Evolutionary conservation across 2,797 vertebrate genomes (phyloP), one percentile per base, ranked within the genome.

Genomic region (Chelidonichthys spinosus): DNA sequence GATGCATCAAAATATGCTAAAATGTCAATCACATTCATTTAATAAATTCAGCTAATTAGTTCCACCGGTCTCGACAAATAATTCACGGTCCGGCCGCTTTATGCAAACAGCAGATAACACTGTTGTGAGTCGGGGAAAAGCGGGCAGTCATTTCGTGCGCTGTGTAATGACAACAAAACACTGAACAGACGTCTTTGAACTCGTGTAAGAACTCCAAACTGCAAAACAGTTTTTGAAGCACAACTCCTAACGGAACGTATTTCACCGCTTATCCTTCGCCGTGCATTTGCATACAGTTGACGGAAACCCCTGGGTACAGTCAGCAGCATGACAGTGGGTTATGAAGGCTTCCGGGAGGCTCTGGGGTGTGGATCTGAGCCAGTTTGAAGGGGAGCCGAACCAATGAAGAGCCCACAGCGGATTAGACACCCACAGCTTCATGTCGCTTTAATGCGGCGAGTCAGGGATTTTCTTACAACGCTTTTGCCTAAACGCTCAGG

Each of bases 401-500:
- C 91, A 91, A 94, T 93, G 90, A 90, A 91, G 92, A 93, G 91
- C 90, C 94, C 91, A 92, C 91, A 91, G 91, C 90, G 92, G 93
- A 94, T 95, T 94, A 94, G 92, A 95, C 92, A 94, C 94, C 93
- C 94, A 94, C 93, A 89, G 94, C 89, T 94, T 94, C 90, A 88
- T 95, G 93, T 94, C 83, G 87, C 92, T 93, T 92, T 94, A 94
- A 95, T 92, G 92, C 90, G 84, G 92, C 92, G 90, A 93, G 92
- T 91, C 89, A 87, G 89, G 92, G 94, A 94, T 95, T 94, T 94
- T 92, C 92, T 92, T 89, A 87, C 87, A 92, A 85, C 76, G 87
- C 76, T 81, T 92, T 89, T 89, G 81, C 85, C 81, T 89, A 84
- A 92, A 91, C 67, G 85, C 86, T 90, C 77, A 78, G 84, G 90